Base-by-base conservation (phyloP, 2,113 vertebrate species). In the Triplophysa siluroides region DNA sequence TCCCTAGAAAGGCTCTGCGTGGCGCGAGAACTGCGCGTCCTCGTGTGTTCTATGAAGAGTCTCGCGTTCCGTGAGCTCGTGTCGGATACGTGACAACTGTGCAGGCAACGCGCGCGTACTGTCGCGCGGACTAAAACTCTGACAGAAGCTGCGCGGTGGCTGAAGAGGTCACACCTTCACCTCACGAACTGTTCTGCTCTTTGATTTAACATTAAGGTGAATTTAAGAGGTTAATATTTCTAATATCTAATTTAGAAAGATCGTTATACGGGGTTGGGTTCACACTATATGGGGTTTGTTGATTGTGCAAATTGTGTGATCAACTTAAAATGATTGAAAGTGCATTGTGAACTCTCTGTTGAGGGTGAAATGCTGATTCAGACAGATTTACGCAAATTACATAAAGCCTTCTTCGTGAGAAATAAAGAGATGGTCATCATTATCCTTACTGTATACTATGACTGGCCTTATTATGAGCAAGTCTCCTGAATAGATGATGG, bases 1-100 rank as follows among this genome's bases (percentile, higher is more conserved):
- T 26, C 26, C 12, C n/a, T 38, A 16, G 1, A 41, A 73, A 18
- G 70, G 21, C 69, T 58, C 19, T 60, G 47, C 54, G 54, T 14
- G 52, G 29, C 18, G 54, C 29, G 54, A 74, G n/a, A 60, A 33
- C n/a, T n/a, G 54, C 8, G 71, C 71, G 14, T 74, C n/a, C 33
- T 6, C 50, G 50, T 16, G 16, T 52, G 50, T 72, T 23, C 26
- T 21, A 58, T 7, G 47, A 70, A 8, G 16, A 54, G 68, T 70
- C 68, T 70, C 29, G 26, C 69, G 56, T 38, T 70, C 24, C 19
- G 47, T 1, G 71, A 13, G 71, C 71, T 54, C 71, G 71, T 56
- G 24, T 19, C 33, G n/a, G 38, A 45, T 38, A 45, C 56, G 71
- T 74, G 71, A 74, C 50, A 52, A 38, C 71, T 61, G 29, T 10